These are phyloP conservation scores for Villa cingulata DNA, from an alignment of 2,888 invertebrate species.

Conservation along the genomic window DNA sequence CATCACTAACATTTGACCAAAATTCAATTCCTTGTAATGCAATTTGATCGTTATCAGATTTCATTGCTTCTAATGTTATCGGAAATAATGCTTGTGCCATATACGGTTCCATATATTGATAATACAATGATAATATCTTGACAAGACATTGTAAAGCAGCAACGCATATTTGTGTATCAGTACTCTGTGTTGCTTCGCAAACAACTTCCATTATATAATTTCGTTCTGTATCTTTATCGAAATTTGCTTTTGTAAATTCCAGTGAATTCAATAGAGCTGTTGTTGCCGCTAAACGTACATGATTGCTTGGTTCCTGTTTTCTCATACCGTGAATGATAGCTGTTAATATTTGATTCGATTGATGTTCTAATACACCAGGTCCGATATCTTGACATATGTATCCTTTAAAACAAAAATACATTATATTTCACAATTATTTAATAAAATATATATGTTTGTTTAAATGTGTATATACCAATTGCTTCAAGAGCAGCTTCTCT, in stretches of 20 bases:
- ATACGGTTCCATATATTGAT: slow-evolving; percentile 98
- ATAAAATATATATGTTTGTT: neutral
- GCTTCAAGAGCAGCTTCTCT: slow-evolving; percentile 96
- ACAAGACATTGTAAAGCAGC: slow-evolving; percentile 96
- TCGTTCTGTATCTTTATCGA: slow-evolving; percentile 92
- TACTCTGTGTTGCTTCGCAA: slow-evolving; percentile 94
- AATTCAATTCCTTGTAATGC: slow-evolving; percentile 98
- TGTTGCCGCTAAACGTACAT: slow-evolving; percentile 92
- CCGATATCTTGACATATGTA: slow-evolving; percentile 98
- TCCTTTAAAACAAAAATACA: slow-evolving; percentile 34
- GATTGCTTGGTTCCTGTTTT: slow-evolving; percentile 79
- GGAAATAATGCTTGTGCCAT: slow-evolving; percentile 98
- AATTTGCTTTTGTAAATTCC: slow-evolving; percentile 97
- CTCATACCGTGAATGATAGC: slow-evolving; percentile 99
- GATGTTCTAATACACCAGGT: slow-evolving; percentile 77
- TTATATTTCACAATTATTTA: slow-evolving; percentile 10
- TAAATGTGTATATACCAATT: slow-evolving; percentile 49
- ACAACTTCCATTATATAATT: slow-evolving; percentile 99
- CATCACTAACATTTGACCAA: slow-evolving; percentile 99
- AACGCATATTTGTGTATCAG: slow-evolving; percentile 83
- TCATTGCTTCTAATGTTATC: slow-evolving; percentile 97
- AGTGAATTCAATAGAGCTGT: slow-evolving; percentile 92
- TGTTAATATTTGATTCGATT: slow-evolving; percentile 92
- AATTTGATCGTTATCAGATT: slow-evolving; percentile 89
- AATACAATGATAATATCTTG: slow-evolving; percentile 95